Evolutionary conservation across 2,888 invertebrate species (phyloP).

Genomic region (Epinotia brunnichana): DNA sequence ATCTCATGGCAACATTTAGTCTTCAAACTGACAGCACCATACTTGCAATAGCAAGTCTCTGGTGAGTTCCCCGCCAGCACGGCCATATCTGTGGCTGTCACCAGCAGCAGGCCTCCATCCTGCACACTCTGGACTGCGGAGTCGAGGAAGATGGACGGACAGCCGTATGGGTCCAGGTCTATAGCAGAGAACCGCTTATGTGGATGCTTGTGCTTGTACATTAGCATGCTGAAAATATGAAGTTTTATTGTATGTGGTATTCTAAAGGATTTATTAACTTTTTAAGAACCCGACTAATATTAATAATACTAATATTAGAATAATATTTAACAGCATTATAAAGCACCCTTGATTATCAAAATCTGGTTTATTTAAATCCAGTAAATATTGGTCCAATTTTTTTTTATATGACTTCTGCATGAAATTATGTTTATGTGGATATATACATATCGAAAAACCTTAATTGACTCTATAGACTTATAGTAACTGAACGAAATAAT

Average conservation of each 20-base stretch:
- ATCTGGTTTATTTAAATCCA: too few species aligned
- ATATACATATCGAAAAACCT: too few species aligned
- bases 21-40: constrained; percentile 94
- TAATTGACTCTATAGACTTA: too few species aligned
- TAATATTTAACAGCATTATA: too few species aligned
- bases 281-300: too few species aligned
- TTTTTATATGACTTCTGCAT: too few species aligned
- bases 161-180: constrained; percentile 99
- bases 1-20: constrained; percentile 97
- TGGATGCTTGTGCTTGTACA: constrained; percentile 89
- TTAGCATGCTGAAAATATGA: constrained; percentile 86
- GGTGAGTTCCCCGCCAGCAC: constrained; percentile 97
- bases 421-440: too few species aligned
- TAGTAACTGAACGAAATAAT: neutral
- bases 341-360: too few species aligned
- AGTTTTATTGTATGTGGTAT: constrained; percentile 10
- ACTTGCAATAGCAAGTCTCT: constrained; percentile 96
- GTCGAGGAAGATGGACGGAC: constrained; percentile 96
- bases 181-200: constrained; percentile 92
- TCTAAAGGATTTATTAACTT: too few species aligned
- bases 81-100: constrained; percentile 99
- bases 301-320: too few species aligned
- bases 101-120: constrained; percentile 93
- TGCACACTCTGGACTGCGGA: constrained; percentile 91
- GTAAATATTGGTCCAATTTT: too few species aligned